Base-by-base conservation (phyloP, 2,888 invertebrate genomes). In the Pseudanteris insignis region DNA sequence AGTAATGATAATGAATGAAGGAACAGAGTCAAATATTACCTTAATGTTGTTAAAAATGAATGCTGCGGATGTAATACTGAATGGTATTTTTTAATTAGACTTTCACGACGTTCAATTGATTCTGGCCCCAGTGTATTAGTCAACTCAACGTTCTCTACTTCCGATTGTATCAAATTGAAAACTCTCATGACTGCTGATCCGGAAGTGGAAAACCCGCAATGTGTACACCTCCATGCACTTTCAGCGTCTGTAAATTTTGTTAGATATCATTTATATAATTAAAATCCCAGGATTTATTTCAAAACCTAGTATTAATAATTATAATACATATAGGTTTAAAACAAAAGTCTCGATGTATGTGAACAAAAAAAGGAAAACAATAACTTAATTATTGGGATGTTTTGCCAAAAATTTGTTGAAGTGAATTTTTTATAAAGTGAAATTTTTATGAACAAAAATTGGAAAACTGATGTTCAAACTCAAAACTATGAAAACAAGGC, bases 1-100 rank as follows among this genome's bases (percentile, higher is more conserved):
- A n/a, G n/a, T n/a, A n/a, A n/a, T n/a, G n/a, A n/a, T 21, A 21
- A 4, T 5, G 21, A 5, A 21, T 5, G 4, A 21, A 21, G 21
- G 21, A 21, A 21, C 4, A 21, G 12, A 2, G 10, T 11, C 4
- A 2, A 11, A 11, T 15, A 2, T 13, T 63, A 79, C 78, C 88
- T 85, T 9, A 92, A 70, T 1, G 85, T 84, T 0, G 87, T 84
- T 69, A 89, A 83, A 53, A 90, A 84, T 7, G 88, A 86, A 78
- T 93, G 91, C 21, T 86, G 85, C 0, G 91, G 91, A 81, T 94
- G 93, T 58, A 94, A 81, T 44, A 89, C 85, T 0, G 85, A 84
- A 67, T 84, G 85, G 76, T 88, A 90, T 81, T 87, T 81, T 50
- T 77, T 79, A 15, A 87, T 79, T 24, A 84, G 74, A n/a, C 83